Evolutionary conservation across 2,797 vertebrate species (phyloP), one percentile per base, ranked within the genome.

Genomic region (Brachyrhaphis roseni): DNA sequence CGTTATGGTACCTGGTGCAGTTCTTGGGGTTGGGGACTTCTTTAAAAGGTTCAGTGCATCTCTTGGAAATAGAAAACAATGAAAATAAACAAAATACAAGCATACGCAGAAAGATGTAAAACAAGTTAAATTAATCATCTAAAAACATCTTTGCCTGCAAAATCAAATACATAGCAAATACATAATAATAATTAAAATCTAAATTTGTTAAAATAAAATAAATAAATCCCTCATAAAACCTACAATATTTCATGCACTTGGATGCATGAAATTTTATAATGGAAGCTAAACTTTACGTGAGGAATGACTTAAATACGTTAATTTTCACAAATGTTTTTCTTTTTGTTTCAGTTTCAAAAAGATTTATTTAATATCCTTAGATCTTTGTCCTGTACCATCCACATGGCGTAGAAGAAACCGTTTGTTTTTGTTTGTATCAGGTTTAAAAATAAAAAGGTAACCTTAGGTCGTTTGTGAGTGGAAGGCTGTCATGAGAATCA

Each of bases 1-100:
- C 46, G 88, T 74, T 34, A 92, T 84, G 57, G 88, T 23, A 70
- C 84, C 84, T 66, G 89, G 64, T 23, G 92, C 86, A 51, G 90
- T 76, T 86, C 71, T 89, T 6, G 79, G 59, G 20, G 71, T 72
- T 36, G 92, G 92, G 39, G 84, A 95, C 74, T 86, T 91, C 86
- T 96, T 97, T 82, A 99, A 88, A 87, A 98, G 96, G 81, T 94
- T 97, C 80, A 99, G 92, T 47, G 95, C 98, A 94, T 99, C 98
- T 92, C 98, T 99, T 90, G 57, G 47, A 66, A 81, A 23, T 5
- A 41, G 62, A 75, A 74, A 74, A 5, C 66, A 46, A 74, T 0
- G 6, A 62, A 73, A 70, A 18, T 5, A 57, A 34, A 64, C 12
- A 47, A 1, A 47, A 36, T 34, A 18, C 11, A 28, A 3, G 45